A percentile compares a stretch with the other conserved stretches of the same genome.
Evolutionary conservation across 2,113 vertebrate species (phyloP).

Genomic region (Bos javanicus): DNA sequence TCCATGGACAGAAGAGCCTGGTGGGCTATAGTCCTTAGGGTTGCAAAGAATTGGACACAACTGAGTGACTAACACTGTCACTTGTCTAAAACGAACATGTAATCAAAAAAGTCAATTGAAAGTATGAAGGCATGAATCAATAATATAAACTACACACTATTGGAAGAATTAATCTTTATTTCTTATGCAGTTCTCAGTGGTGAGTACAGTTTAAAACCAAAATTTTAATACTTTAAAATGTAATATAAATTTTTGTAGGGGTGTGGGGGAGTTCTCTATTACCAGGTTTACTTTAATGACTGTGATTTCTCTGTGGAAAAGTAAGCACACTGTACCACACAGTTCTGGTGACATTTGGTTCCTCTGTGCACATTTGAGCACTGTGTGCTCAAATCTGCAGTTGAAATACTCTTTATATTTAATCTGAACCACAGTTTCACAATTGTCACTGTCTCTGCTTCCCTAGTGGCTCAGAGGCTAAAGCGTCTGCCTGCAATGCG

Average conservation of each 20-base stretch:
- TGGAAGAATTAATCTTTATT: background rate
- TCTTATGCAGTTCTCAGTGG: background rate
- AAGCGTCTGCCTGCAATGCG: too few relatives aligned
- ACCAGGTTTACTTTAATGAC: background rate
- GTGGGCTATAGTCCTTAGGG: background rate
- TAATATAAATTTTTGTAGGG: background rate
- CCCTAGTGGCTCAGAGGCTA: too few relatives aligned
- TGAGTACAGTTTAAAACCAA: background rate
- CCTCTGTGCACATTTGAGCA: background rate
- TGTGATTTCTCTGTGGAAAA: conserved; percentile 22
- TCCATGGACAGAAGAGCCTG: background rate
- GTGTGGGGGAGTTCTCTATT: background rate
- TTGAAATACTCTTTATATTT: background rate
- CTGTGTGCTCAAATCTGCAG: background rate
- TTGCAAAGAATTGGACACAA: background rate
- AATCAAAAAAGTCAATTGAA: background rate
- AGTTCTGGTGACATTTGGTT: background rate
- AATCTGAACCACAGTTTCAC: conserved; percentile 9
- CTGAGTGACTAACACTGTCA: background rate
- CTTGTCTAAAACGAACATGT: background rate
- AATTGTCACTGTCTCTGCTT: background rate
- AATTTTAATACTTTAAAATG: background rate
- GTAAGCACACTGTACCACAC: background rate
- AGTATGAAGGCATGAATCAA: background rate
- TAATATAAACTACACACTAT: background rate